A percentile compares a stretch with the other conserved stretches of the same genome.
Evolutionary conservation across 2,888 invertebrate species (phyloP).

Genomic region (Drosophila greeni): DNA sequence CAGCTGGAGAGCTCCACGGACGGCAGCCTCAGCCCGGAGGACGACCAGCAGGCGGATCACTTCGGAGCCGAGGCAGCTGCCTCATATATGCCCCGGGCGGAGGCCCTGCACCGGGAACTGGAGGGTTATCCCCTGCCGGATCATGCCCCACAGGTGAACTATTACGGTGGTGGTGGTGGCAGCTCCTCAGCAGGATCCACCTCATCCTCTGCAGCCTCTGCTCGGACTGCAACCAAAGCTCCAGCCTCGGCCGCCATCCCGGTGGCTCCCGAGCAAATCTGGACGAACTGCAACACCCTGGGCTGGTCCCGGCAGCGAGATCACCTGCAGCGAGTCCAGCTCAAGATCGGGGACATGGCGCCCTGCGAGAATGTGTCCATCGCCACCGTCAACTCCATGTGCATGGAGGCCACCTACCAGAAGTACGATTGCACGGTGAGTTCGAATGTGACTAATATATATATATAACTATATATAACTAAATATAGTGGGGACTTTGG

Average conservation of each 20-base stretch:
- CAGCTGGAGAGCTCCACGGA: conserved; percentile 43
- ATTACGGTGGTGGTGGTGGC: conserved; percentile 58
- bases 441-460: conserved; percentile 38
- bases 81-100: conserved; percentile 75
- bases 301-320: conserved; percentile 93
- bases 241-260: conserved; percentile 4
- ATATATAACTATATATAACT: too few relatives aligned
- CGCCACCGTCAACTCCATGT: conserved; percentile 89
- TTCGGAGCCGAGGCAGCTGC: conserved; percentile 60
- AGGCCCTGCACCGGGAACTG: conserved; percentile 69
- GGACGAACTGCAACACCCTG: conserved; percentile 87
- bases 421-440: conserved; percentile 91
- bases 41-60: conserved; percentile 49
- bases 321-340: conserved; percentile 88
- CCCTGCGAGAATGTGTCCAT: conserved; percentile 92
- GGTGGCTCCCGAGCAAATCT: conserved; percentile 62
- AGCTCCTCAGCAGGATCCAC: conserved; percentile 15
- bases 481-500: neutral
- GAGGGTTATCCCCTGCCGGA: conserved; percentile 76
- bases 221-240: conserved; percentile 20
- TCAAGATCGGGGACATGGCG: conserved; percentile 87
- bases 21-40: conserved; percentile 11
- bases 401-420: conserved; percentile 88
- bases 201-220: conserved; percentile 19
- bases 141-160: conserved; percentile 75